These are phyloP conservation scores for Lethocerus indicus DNA, from an alignment of 1,140 invertebrate species.

Conservation along the genomic window DNA sequence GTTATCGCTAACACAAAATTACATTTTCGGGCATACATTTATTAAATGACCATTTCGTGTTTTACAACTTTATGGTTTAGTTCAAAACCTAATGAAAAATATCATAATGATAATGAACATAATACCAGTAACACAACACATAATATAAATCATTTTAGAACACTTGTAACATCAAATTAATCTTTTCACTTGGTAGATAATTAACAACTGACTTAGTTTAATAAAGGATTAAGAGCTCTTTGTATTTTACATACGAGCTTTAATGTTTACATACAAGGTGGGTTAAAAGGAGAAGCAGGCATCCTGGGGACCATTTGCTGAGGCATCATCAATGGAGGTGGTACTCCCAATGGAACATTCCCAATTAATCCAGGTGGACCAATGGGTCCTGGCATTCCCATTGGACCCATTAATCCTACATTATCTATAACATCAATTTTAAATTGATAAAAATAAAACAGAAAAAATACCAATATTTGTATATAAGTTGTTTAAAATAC, in stretches of 20 bases:
- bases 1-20: too few relatives aligned
- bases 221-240: not conserved
- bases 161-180: not conserved
- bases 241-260: not conserved
- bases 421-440: slow-evolving; percentile 4
- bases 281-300: not conserved
- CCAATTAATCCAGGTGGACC: slow-evolving; percentile 36
- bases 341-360: slow-evolving; percentile 39
- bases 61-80: too few relatives aligned
- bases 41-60: too few relatives aligned
- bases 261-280: not conserved
- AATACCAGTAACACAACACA: too few relatives aligned
- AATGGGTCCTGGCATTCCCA: too few relatives aligned
- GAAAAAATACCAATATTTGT: not conserved
- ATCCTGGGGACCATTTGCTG: slow-evolving; percentile 1
- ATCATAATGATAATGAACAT: too few relatives aligned
- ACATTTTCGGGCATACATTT: too few relatives aligned
- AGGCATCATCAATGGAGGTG: slow-evolving; percentile 39
- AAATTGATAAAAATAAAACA: slow-evolving; percentile 6
- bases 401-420: slow-evolving; percentile 28
- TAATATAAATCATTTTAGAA: too few relatives aligned
- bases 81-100: too few relatives aligned
- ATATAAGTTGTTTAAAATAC: slow-evolving; percentile 3
- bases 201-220: not conserved
- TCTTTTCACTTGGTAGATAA: not conserved